These are phyloP conservation scores for Pedetes capensis DNA, from an alignment of 2,113 vertebrate species.

Conservation along the genomic window DNA sequence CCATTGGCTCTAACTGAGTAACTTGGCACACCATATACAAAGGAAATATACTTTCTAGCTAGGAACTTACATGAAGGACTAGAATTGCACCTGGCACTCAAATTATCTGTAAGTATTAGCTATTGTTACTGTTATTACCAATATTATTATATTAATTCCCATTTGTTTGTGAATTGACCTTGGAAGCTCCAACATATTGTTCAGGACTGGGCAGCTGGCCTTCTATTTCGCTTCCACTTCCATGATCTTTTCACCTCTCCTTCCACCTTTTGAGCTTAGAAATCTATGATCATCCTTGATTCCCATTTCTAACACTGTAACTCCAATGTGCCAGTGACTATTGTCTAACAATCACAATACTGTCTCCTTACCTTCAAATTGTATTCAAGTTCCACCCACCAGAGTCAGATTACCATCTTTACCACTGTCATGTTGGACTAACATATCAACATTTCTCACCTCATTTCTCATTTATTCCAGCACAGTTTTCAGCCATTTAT, in stretches of 20 bases:
- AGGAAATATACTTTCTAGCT: neutral
- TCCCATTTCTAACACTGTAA: neutral
- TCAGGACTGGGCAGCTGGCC: neutral
- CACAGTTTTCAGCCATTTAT: neutral
- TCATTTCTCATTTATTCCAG: neutral
- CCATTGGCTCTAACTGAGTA: neutral
- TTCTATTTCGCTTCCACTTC: neutral
- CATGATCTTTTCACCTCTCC: neutral
- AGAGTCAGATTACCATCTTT: neutral
- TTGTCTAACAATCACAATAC: no score
- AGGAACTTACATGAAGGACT: neutral
- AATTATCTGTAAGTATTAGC: neutral
- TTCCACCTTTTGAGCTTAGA: neutral
- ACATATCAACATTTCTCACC: neutral
- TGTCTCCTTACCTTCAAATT: neutral
- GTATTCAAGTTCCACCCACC: neutral
- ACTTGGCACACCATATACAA: neutral
- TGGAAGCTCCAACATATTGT: neutral
- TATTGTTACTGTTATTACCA: neutral
- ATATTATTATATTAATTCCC: neutral
- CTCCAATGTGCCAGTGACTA: neutral
- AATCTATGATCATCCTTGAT: neutral
- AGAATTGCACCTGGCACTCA: neutral
- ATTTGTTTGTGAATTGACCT: neutral
- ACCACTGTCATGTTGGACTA: neutral